phyloP scores from a whole-genome alignment of 2,888 invertebrate species.

The Blastobasis lacticolella region DNA sequence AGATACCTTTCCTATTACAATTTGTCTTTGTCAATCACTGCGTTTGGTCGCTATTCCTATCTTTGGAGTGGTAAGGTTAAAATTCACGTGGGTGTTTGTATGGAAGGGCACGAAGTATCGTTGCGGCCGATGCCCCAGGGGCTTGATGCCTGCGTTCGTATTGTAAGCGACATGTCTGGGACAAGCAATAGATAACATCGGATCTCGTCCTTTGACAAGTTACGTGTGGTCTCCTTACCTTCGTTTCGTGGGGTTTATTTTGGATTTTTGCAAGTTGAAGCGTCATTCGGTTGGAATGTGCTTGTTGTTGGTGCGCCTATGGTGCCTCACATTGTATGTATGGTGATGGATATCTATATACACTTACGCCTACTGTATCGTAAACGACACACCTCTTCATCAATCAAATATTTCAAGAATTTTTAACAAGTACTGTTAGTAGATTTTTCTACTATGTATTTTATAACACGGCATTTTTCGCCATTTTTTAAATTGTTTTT shows the following conservation, averaged over 20 bases:
- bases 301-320: no score
- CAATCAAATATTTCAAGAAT: no score
- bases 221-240: slow-evolving; percentile 8
- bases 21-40: slow-evolving; percentile 13
- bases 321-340: no score
- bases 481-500: no score
- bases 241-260: neutral
- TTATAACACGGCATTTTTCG: no score
- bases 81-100: slow-evolving; percentile 15
- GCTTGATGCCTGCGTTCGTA: neutral
- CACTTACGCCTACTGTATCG: no score
- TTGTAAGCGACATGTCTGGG: slow-evolving; percentile 1
- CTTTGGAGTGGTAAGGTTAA: slow-evolving; percentile 15
- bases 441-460: no score
- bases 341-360: no score
- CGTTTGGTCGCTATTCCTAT: neutral
- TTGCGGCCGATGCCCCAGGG: neutral
- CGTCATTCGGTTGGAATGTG: no score
- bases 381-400: no score
- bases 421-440: no score
- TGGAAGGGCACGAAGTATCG: slow-evolving; percentile 5
- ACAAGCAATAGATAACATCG: slow-evolving; percentile 4
- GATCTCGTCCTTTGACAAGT: slow-evolving; percentile 4
- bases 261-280: neutral
- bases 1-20: slow-evolving; percentile 30